Percentiles rank a stretch among this genome's conserved stretches.
phyloP scores from a whole-genome alignment of 2,797 vertebrate species.

The Mus minutoides region DNA sequence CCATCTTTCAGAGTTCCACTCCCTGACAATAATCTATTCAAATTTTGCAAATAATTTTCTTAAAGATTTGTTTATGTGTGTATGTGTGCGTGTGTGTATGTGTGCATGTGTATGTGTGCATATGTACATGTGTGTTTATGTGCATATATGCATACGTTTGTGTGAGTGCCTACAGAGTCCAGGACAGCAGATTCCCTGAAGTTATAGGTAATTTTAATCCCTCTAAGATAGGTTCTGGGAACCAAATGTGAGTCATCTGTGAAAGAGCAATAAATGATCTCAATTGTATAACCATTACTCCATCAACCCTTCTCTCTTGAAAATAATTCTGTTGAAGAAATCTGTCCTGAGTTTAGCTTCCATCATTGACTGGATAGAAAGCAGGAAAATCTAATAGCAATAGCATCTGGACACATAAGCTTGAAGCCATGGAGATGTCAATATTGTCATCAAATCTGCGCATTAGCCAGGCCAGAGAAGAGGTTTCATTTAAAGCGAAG shows the following conservation, averaged over 20 bases:
- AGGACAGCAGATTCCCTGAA: neutral
- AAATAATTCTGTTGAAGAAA: neutral
- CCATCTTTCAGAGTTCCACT: neutral
- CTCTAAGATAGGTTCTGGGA: neutral
- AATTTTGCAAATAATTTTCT: neutral
- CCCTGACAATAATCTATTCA: neutral
- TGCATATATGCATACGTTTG: neutral
- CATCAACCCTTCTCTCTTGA: neutral
- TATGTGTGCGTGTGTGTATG: neutral
- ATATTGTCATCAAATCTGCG: too few species aligned
- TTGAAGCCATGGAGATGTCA: neutral
- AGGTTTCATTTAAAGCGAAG: neutral
- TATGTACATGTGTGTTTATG: neutral
- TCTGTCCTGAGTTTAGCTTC: neutral
- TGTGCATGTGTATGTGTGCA: neutral
- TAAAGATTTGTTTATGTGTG: neutral
- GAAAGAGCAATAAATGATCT: neutral
- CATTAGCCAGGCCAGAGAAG: neutral
- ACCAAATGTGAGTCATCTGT: neutral
- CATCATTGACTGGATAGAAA: fast-evolving
- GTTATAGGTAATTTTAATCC: neutral
- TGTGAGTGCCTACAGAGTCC: neutral
- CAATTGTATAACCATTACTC: neutral
- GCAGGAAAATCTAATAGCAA: neutral
- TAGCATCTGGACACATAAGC: neutral